These are phyloP conservation scores for Strongylocentrotus purpuratus DNA, from an alignment of 35 echinoderm and acorn worm genomes.

Conservation along the genomic window DNA sequence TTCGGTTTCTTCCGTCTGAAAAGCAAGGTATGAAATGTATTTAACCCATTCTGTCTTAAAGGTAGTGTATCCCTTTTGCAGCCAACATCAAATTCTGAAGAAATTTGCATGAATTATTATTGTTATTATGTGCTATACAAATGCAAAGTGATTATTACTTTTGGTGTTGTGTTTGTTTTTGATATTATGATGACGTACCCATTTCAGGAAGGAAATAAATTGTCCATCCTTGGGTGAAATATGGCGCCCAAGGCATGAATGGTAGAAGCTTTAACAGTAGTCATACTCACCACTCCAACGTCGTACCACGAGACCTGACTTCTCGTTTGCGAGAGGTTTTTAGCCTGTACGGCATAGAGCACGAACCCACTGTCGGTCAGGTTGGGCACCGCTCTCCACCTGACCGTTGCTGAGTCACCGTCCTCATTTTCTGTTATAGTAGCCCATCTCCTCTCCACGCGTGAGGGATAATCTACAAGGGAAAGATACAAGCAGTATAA, in stretches of 20 bases:
- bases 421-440: slow-evolving; percentile 76
- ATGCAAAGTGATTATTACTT: too few species aligned
- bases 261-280: neutral
- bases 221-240: neutral
- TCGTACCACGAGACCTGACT: slow-evolving; percentile 57
- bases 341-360: slow-evolving; percentile 61
- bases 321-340: slow-evolving; percentile 69
- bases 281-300: slow-evolving; percentile 67
- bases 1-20: slow-evolving; percentile 34
- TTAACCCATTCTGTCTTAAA: neutral
- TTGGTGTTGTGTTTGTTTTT: too few species aligned
- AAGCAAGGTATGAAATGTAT: neutral
- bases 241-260: neutral
- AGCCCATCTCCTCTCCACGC: slow-evolving; percentile 21
- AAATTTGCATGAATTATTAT: too few species aligned
- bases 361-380: slow-evolving; percentile 32
- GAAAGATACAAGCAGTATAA: neutral
- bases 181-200: neutral
- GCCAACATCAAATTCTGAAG: too few species aligned
- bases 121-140: too few species aligned
- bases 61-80: too few species aligned
- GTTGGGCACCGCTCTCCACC: slow-evolving; percentile 49
- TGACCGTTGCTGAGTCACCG: slow-evolving; percentile 63
- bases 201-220: neutral
- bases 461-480: slow-evolving; percentile 70